These are phyloP conservation scores for Ptilorrhoa leucosticta DNA, from an alignment of 2,113 vertebrate species.

Conservation along the genomic window DNA sequence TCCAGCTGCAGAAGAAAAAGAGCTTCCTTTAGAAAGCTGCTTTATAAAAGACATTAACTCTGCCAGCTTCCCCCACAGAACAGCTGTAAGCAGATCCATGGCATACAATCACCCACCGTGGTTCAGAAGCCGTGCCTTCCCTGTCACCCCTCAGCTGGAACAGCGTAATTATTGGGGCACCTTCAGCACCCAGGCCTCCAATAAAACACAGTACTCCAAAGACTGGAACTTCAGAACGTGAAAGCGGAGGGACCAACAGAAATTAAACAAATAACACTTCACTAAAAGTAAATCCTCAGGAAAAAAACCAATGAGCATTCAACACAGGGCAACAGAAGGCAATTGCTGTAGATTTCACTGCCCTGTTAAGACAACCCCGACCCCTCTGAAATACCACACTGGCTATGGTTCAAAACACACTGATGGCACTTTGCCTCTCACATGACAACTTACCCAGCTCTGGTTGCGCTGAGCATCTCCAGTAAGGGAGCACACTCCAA, in stretches of 20 bases:
- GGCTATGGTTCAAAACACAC: background rate
- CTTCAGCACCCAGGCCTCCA: background rate
- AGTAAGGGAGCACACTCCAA: background rate
- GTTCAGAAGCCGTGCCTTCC: background rate
- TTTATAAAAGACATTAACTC: background rate
- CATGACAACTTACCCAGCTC: background rate
- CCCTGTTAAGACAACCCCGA: background rate
- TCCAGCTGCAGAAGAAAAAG: background rate
- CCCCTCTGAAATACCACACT: background rate
- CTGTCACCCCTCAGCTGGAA: background rate
- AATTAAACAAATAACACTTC: background rate
- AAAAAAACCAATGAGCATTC: background rate
- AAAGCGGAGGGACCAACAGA: background rate
- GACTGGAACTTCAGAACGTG: background rate
- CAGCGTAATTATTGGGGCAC: background rate
- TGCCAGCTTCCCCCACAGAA: background rate
- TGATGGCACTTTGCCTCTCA: background rate
- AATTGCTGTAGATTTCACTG: background rate
- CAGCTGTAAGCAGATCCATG: background rate
- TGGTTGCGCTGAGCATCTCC: accelerated
- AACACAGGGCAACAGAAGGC: background rate
- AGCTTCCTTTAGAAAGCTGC: background rate
- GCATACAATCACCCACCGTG: background rate
- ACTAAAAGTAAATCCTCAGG: background rate
- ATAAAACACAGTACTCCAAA: background rate